phyloP scores from a whole-genome alignment of 2,797 vertebrate species.

The Esox lucius region DNA sequence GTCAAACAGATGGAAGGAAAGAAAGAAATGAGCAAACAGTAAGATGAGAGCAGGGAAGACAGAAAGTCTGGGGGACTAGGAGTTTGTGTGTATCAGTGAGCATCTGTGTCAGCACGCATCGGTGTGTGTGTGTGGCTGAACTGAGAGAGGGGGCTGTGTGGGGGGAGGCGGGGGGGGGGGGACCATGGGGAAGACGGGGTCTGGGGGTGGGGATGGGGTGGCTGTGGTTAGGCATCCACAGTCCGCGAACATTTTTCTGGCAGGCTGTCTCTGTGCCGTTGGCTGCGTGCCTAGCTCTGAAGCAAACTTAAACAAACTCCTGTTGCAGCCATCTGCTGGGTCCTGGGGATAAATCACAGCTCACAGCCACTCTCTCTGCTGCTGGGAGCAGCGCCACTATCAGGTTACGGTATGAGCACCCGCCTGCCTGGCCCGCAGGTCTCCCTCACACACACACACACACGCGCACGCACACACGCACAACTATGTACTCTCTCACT shows the following conservation, averaged over 20 bases:
- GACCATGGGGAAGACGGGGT: conserved; percentile 58
- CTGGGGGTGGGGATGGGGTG: background rate
- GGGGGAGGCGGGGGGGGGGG: conserved; percentile 38
- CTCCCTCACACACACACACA: conserved; percentile 32
- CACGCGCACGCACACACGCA: conserved; percentile 2
- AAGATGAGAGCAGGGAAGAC: conserved; percentile 72
- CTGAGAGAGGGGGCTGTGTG: conserved; percentile 56
- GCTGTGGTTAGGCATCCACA: conserved; percentile 83
- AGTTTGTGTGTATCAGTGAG: conserved; percentile 42
- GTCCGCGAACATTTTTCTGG: conserved; percentile 94
- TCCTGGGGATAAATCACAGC: conserved; percentile 99
- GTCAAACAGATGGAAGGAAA: conserved; percentile 76
- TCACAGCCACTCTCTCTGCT: conserved; percentile 68
- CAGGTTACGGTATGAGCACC: conserved; percentile 73
- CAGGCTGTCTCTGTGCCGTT: conserved; percentile 81
- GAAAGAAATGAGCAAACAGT: conserved; percentile 74
- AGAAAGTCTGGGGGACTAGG: conserved; percentile 71
- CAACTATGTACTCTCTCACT: conserved; percentile 47
- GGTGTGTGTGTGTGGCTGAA: conserved; percentile 61
- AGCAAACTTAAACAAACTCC: conserved; percentile 99
- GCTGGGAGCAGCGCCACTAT: conserved; percentile 68
- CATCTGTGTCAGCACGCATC: conserved; percentile 45
- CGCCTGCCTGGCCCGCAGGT: conserved; percentile 19
- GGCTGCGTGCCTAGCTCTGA: conserved; percentile 89
- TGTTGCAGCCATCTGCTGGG: conserved; percentile 98